These are phyloP conservation scores for Nesidiocoris tenuis DNA, from an alignment of 2,888 invertebrate genomes.

Conservation along the genomic window DNA sequence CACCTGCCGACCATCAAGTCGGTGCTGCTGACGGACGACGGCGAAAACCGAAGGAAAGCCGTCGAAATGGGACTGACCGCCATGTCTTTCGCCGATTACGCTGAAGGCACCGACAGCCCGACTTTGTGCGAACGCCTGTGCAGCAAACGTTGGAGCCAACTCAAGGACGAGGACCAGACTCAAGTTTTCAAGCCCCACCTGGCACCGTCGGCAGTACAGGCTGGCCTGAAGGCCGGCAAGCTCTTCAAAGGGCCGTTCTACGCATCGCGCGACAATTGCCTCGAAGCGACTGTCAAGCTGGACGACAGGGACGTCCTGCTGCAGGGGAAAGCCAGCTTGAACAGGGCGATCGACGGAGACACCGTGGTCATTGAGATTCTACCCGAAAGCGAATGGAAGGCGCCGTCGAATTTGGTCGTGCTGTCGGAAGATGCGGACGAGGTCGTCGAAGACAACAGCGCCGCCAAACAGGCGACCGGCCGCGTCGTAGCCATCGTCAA, in stretches of 20 bases:
- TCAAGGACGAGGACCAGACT: conserved; percentile 46
- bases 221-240: conserved; percentile 74
- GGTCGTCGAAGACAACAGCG: conserved; percentile 52
- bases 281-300: conserved; percentile 79
- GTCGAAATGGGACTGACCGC: conserved; percentile 67
- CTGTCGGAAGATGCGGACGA: conserved; percentile 56
- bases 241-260: conserved; percentile 77
- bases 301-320: conserved; percentile 60
- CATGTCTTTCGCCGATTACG: conserved; percentile 73
- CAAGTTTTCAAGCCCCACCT: conserved; percentile 83
- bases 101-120: conserved; percentile 66
- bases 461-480: conserved; percentile 64
- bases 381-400: conserved; percentile 85
- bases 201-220: conserved; percentile 72
- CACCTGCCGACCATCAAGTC: conserved; percentile 68
- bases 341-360: conserved; percentile 93
- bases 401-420: conserved; percentile 80
- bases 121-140: conserved; percentile 80
- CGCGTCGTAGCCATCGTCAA: conserved; percentile 90
- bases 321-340: conserved; percentile 82
- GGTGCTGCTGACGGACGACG: conserved; percentile 82
- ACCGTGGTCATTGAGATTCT: conserved; percentile 86
- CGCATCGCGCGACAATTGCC: conserved; percentile 88
- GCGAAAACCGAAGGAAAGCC: conserved; percentile 71
- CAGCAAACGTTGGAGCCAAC: conserved; percentile 55